Evolutionary conservation across 2,888 invertebrate species (phyloP).

Genomic region (Synanthedon myopaeformis): DNA sequence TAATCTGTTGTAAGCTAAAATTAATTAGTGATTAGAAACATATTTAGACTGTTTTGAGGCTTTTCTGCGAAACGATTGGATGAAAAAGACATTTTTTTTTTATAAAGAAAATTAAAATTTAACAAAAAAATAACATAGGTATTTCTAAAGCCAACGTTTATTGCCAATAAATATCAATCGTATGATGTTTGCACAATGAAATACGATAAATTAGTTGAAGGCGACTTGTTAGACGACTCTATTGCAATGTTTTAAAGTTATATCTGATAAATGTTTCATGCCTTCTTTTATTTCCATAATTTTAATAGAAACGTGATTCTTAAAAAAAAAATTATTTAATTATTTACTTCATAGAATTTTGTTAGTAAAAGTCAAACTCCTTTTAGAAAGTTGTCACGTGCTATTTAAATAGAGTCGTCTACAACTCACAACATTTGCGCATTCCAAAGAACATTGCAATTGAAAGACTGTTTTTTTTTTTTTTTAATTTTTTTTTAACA

Average conservation of each 20-base stretch:
- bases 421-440: not conserved
- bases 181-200: too few relatives aligned
- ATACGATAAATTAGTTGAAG: not conserved
- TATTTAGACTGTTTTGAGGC: constrained; percentile 52
- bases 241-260: not conserved
- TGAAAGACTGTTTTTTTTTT: not conserved
- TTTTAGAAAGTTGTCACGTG: too few relatives aligned
- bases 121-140: constrained; percentile 11
- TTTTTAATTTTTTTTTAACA: not conserved
- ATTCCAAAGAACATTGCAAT: constrained; percentile 1
- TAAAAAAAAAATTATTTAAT: too few relatives aligned
- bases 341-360: too few relatives aligned
- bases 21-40: constrained; percentile 33
- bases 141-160: constrained; percentile 36
- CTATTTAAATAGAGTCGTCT: too few relatives aligned
- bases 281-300: too few relatives aligned
- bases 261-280: too few relatives aligned
- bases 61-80: constrained; percentile 35
- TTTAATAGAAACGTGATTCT: too few relatives aligned
- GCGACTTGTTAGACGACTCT: not conserved
- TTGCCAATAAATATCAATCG: constrained; percentile 27
- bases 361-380: too few relatives aligned
- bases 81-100: constrained; percentile 37
- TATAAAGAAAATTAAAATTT: constrained; percentile 17
- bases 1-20: constrained; percentile 8